A percentile compares a stretch with the other conserved stretches of the same genome.
Conservation (phyloP, 53 echinoderm and acorn worm genomes). For the Antedon mediterranea region DNA sequence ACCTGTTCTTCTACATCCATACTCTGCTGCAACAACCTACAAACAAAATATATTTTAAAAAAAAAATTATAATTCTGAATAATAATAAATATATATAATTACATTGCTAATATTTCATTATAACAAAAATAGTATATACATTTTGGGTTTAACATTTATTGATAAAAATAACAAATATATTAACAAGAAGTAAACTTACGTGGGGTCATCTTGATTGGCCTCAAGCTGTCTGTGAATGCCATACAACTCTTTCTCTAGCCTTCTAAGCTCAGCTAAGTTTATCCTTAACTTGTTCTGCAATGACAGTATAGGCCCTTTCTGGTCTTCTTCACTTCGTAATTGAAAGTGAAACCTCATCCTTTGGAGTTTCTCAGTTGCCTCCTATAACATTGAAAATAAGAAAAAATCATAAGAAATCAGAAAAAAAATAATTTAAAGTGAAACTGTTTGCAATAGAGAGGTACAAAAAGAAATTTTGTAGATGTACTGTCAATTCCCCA, state of each 20-base stretch:
- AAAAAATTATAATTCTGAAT: no score
- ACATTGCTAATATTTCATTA: no score
- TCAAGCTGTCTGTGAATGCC: conserved; percentile 49
- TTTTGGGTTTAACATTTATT: no score
- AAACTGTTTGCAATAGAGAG: no score
- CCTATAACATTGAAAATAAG: conserved; percentile 34
- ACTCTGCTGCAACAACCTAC: conserved; percentile 2
- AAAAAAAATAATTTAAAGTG: no score
- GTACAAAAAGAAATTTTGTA: no score
- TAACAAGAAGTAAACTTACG: conserved; percentile 20
- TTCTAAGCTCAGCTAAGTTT: conserved; percentile 27
- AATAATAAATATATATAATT: no score
- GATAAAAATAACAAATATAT: no score
- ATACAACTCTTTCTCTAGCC: conserved; percentile 75
- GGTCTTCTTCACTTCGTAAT: conserved; percentile 75
- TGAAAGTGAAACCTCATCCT: conserved; percentile 88
- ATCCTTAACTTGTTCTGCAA: conserved; percentile 89
- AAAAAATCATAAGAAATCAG: neutral
- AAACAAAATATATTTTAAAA: neutral
- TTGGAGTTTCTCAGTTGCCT: conserved; percentile 76
- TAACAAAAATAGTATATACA: no score
- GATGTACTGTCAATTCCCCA: no score
- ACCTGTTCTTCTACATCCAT: conserved; percentile 54
- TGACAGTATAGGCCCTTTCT: conserved; percentile 79
- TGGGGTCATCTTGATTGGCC: conserved; percentile 42